A percentile compares a stretch with the other conserved stretches of the same genome.
Evolutionary conservation across 2,797 vertebrate species (phyloP).

Genomic region (Morelia viridis): DNA sequence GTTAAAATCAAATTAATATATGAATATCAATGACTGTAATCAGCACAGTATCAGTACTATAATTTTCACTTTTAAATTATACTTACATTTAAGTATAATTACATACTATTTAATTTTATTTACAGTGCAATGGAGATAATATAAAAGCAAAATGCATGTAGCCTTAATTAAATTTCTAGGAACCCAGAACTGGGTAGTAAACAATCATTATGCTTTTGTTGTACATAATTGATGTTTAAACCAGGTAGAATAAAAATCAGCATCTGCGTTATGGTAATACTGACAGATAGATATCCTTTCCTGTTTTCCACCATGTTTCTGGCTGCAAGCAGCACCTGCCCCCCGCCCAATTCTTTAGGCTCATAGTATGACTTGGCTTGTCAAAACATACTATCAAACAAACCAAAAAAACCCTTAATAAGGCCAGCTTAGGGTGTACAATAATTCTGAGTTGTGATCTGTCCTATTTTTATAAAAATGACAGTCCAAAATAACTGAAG

Average conservation of each 20-base stretch:
- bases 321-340: neutral
- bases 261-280: neutral
- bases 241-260: neutral
- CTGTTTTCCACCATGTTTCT: neutral
- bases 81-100: neutral
- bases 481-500: neutral
- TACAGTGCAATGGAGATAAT: neutral
- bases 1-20: neutral
- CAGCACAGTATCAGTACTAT: neutral
- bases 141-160: neutral
- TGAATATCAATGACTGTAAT: neutral
- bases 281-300: neutral
- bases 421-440: neutral
- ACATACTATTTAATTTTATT: neutral
- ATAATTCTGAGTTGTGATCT: neutral
- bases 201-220: neutral
- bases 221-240: neutral
- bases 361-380: neutral
- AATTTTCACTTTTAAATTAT: neutral
- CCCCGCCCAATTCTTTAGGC: neutral
- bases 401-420: neutral
- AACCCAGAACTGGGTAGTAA: neutral
- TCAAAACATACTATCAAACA: neutral
- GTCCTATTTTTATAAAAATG: neutral
- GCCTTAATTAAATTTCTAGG: neutral